These are phyloP conservation scores for Kryptopterus vitreolus DNA, from an alignment of 2,797 vertebrate genomes.

Conservation along the genomic window DNA sequence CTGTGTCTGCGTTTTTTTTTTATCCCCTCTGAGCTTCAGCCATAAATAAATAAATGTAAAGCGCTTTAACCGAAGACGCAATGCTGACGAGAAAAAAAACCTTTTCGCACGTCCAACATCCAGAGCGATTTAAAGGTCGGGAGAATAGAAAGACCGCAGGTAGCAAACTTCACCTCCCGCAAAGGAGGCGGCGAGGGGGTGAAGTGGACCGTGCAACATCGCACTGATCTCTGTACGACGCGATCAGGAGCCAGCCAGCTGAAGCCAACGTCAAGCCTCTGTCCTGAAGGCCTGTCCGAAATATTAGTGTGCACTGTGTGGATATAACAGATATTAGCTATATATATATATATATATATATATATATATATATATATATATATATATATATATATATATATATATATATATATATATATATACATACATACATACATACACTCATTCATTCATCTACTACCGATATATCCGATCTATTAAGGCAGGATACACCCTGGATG, in stretches of 20 bases:
- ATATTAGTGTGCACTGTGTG: neutral
- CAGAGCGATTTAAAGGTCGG: neutral
- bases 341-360: too few relatives aligned
- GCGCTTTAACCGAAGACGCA: neutral
- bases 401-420: too few relatives aligned
- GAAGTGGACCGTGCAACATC: constrained; percentile 4
- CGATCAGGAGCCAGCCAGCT: neutral
- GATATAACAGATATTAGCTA: too few relatives aligned
- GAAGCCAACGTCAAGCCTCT: constrained; percentile 4
- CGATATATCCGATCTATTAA: too few relatives aligned
- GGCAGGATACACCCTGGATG: too few relatives aligned
- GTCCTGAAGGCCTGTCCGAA: too few relatives aligned
- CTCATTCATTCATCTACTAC: too few relatives aligned
- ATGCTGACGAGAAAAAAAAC: neutral
- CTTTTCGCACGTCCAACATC: neutral
- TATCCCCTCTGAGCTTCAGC: constrained; percentile 32
- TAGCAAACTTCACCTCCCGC: neutral
- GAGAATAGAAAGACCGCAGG: neutral
- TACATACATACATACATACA: too few relatives aligned
- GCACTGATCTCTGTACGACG: neutral
- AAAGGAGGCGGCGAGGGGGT: neutral
- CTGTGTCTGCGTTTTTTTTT: constrained; percentile 7
- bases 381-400: too few relatives aligned
- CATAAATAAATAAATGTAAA: constrained; percentile 1
- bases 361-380: too few relatives aligned